phyloP scores from a whole-genome alignment of 1,140 invertebrate species.

The Phymastichus coffea region DNA sequence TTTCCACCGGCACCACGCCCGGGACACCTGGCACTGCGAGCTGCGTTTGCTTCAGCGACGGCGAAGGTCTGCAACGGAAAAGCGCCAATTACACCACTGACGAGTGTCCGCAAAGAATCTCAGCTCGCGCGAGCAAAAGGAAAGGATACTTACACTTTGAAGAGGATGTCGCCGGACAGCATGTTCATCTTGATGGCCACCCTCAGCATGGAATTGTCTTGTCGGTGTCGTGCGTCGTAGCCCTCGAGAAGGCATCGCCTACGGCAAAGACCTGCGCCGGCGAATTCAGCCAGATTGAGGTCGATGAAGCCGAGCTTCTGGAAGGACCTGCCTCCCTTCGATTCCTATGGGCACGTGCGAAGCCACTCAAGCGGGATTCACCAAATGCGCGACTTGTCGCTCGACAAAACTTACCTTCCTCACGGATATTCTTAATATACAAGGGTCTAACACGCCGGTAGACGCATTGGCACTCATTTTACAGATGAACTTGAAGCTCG shows the following conservation, averaged over 20 bases:
- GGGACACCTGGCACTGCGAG: slow-evolving; percentile 58
- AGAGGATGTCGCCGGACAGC: slow-evolving; percentile 92
- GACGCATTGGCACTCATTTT: slow-evolving; percentile 96
- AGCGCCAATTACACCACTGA: too few relatives aligned
- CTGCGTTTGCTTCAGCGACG: slow-evolving; percentile 67
- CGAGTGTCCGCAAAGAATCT: too few relatives aligned
- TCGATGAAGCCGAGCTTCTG: slow-evolving; percentile 97
- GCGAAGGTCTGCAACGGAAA: slow-evolving; percentile 61
- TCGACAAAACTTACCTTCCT: slow-evolving; percentile 74
- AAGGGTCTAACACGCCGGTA: slow-evolving; percentile 90
- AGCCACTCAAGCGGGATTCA: not conserved
- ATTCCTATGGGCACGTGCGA: slow-evolving; percentile 66
- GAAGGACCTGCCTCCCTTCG: slow-evolving; percentile 86
- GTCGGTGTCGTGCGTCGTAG: slow-evolving; percentile 85
- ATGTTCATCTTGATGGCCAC: slow-evolving; percentile 91
- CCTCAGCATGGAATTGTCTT: slow-evolving; percentile 93
- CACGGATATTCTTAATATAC: slow-evolving; percentile 88
- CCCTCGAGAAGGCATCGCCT: slow-evolving; percentile 90
- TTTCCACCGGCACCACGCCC: slow-evolving; percentile 39
- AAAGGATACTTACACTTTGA: slow-evolving; percentile 84
- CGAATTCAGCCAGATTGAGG: slow-evolving; percentile 94
- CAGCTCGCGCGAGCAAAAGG: too few relatives aligned
- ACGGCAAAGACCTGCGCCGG: slow-evolving; percentile 83
- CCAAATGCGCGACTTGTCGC: not conserved
- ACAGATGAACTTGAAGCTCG: slow-evolving; percentile 87